Evolutionary conservation across 2,888 invertebrate species (phyloP), one percentile per base, ranked within the genome.

Genomic region (Parnassius glacialis): DNA sequence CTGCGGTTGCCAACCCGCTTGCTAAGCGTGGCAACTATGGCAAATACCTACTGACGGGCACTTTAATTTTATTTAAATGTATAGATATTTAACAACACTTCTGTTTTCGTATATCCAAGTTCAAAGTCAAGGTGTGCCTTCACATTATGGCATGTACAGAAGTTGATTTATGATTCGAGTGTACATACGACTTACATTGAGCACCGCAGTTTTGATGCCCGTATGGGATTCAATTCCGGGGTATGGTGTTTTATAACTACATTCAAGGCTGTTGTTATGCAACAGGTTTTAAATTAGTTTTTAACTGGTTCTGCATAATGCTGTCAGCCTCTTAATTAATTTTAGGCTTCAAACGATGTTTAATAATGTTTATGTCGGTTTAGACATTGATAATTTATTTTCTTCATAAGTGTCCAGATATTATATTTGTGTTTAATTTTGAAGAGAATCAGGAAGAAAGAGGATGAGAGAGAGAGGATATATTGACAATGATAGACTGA

Each of bases 41-140:
- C n/a, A n/a, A n/a, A n/a, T n/a, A n/a, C n/a, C n/a, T 20, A 20
- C 20, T 2, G 20, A 20, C 20, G 2, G 20, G 1, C 16, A 43
- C 43, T 48, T 47, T 7, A 1, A 44, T 34, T 44, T 54, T 45
- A n/a, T 16, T 51, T 41, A 45, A 9, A 44, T 12, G 34, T 34
- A 34, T 34, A 34, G 34, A 34, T 42, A 44, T 61, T 9, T 7
- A 13, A 48, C 16, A 58, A 58, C 51, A 76, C 72, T 81, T 79
- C 64, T 72, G 73, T n/a, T 1, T 64, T n/a, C 73, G 70, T 70
- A 66, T 66, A 72, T 84, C 70, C 85, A 78, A 74, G 79, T 83
- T 82, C 86, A 85, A 83, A 81, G 86, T 84, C 84, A 83, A 85
- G 85, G 85, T 73, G 84, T 70, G 83, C 74, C 79, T 61, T 69